These are phyloP conservation scores for Hozukius guyotensis DNA, from an alignment of 2,797 vertebrate genomes.

Conservation along the genomic window DNA sequence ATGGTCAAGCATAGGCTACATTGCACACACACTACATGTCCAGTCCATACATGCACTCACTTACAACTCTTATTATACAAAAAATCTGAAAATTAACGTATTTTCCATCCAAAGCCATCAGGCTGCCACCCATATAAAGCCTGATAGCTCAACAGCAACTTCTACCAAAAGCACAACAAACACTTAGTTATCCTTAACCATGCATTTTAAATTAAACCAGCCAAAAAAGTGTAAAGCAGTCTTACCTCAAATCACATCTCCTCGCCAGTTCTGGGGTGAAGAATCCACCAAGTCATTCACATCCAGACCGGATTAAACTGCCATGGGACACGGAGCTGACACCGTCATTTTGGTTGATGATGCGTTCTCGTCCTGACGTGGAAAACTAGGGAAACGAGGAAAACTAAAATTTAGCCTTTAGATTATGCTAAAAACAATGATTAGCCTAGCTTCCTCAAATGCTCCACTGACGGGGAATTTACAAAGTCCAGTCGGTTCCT, in stretches of 20 bases:
- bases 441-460: neutral
- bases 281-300: neutral
- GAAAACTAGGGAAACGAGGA: neutral
- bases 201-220: neutral
- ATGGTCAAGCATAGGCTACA: no score
- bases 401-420: no score
- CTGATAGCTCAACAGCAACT: no score
- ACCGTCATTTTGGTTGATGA: neutral
- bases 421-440: neutral
- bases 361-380: neutral
- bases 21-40: no score
- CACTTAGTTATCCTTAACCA: neutral
- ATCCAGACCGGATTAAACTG: neutral
- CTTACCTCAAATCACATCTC: neutral
- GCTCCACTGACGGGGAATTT: rapidly evolving
- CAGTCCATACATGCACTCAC: no score
- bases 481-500: no score
- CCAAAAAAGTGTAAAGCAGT: neutral
- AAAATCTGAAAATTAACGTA: no score
- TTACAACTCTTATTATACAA: no score
- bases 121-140: neutral
- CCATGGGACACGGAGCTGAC: neutral
- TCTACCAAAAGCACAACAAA: neutral
- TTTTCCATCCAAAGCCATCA: neutral
- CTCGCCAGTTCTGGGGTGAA: neutral